Conservation (phyloP, 2,888 invertebrate genomes). For the Julus scandinavius region DNA sequence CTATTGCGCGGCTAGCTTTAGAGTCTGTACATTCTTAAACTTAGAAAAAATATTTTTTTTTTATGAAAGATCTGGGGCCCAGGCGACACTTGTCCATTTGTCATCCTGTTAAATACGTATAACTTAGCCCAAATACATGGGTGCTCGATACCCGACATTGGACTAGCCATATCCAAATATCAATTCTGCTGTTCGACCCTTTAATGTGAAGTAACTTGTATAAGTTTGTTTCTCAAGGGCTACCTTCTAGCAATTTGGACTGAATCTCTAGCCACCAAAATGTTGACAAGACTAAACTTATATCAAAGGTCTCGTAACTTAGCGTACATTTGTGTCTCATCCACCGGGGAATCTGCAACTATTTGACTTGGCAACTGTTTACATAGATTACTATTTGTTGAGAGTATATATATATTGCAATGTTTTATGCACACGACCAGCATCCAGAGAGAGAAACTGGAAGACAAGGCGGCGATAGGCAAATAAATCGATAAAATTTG, state of each 20-base stretch:
- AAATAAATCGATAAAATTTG: slow-evolving; percentile 35
- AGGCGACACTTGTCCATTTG: too few species aligned
- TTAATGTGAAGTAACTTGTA: not conserved
- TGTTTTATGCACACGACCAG: slow-evolving; percentile 12
- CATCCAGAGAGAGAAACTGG: not conserved
- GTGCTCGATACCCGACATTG: too few species aligned
- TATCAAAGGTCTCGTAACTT: not conserved
- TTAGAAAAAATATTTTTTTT: too few species aligned
- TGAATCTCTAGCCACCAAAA: not conserved
- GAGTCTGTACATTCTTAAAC: too few species aligned
- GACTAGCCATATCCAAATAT: too few species aligned
- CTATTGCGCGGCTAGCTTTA: too few species aligned
- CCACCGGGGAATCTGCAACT: not conserved
- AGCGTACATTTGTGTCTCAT: not conserved
- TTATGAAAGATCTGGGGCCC: too few species aligned
- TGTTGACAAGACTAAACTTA: not conserved
- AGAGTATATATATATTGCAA: not conserved
- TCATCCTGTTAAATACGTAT: too few species aligned
- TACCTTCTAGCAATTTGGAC: too few species aligned
- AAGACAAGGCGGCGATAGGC: slow-evolving; percentile 17
- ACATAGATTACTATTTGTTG: not conserved
- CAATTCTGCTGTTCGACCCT: too few species aligned
- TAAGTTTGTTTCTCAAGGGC: too few species aligned
- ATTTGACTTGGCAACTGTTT: not conserved
- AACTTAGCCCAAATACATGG: too few species aligned